Evolutionary conservation across 2,888 invertebrate species (phyloP).

Genomic region (Nipponacmea schrenckii): DNA sequence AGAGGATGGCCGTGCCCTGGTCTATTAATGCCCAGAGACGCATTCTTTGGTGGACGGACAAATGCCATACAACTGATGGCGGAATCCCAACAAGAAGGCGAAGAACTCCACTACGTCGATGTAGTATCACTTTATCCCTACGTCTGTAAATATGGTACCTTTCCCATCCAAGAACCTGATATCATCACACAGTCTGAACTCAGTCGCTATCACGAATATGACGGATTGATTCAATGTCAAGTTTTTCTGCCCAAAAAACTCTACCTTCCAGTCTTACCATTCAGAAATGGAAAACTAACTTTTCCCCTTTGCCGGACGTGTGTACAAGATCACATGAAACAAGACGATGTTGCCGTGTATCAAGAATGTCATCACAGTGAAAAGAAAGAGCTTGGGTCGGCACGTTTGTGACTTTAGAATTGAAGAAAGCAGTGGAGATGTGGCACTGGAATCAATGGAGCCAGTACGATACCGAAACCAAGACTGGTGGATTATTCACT

Average conservation of each 20-base stretch:
- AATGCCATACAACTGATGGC: no score
- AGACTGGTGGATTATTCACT: background rate
- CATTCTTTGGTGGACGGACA: no score
- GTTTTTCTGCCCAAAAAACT: background rate
- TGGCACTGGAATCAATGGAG: background rate
- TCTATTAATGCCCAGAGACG: no score
- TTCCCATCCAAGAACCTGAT: no score
- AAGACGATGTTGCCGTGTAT: background rate
- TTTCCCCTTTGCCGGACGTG: background rate
- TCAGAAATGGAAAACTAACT: background rate
- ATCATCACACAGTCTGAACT: no score
- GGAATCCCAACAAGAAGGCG: no score
- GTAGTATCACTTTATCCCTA: no score
- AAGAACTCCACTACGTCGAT: no score
- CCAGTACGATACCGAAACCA: background rate
- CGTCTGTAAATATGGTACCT: no score
- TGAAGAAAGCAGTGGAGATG: background rate
- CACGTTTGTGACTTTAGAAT: background rate
- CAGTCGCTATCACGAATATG: background rate
- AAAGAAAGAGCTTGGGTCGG: background rate
- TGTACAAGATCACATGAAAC: background rate
- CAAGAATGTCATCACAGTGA: background rate
- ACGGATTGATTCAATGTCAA: background rate
- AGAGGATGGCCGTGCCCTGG: no score
- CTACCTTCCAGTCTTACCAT: background rate